Evolutionary conservation across 2,113 vertebrate species (phyloP), one percentile per base, ranked within the genome.

Genomic region (Cephalopholis sonnerati): DNA sequence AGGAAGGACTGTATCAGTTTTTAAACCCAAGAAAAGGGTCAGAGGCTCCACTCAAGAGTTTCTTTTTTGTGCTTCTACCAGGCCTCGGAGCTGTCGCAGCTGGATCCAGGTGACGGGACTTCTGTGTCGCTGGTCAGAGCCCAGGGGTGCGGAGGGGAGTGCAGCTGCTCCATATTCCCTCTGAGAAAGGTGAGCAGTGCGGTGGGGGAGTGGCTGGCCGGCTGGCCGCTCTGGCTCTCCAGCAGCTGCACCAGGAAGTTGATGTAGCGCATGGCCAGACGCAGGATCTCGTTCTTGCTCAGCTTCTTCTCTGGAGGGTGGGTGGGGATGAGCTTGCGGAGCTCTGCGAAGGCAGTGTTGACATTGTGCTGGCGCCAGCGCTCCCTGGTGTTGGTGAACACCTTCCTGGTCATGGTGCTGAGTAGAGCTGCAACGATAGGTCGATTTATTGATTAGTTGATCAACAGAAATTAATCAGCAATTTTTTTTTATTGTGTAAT

Each of bases 261-360:
- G 94, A 99, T 99, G 70, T 99, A 99, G 86, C 96, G 97, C 98
- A 99, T 99, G 73, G 98, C 98, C 91, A 99, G 89, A 2, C 98
- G 96, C 27, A 99, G 96, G 0, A 99, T 99, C 94, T 99, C 98
- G 0, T 99, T 99, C 93, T 99, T 99, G 96, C 98, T 99, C 88
- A 99, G 96, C 76, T 99, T 99, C 93, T 99, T 99, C 92, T 99
- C 98, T 0, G 98, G 98, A 0, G 98, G 98, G 66, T 99, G 98
- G 0, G 98, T 99, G 44, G 98, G 98, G 79, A 99, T 98, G 65
- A 99, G 97, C 89, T 99, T 99, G 75, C 98, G 95, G 77, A 99
- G 95, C 90, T 97, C 99, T 3, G 97, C 96, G 29, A 99, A 99
- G 83, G 98, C 98, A 0, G 95, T 97, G 95, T 99, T 99, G 76